Base-by-base conservation (phyloP, 2,888 invertebrate species). In the Hybos culiciformis region DNA sequence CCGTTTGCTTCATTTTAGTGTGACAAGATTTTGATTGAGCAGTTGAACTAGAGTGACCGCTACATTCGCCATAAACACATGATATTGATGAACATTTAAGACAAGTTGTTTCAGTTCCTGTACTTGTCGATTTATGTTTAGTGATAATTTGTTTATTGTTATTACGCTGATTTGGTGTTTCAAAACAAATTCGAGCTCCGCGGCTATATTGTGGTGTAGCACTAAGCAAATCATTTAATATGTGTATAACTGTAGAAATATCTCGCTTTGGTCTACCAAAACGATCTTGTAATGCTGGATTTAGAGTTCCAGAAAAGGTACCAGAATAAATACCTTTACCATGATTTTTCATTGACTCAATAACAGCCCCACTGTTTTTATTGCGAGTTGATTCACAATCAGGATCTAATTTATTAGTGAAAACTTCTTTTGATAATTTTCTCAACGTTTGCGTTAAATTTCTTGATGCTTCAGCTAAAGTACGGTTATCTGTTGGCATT, bases 271-370 rank as follows among this genome's bases (percentile, higher is more conserved):
- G 93, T 53, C 88, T 77, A 11, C 93, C 93, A 58, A 83, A 83
- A 60, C 80, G 80, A 67, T 93, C 93, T 68, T 93, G 93, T 39
- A 92, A 72, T 36, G 91, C 87, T 41, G 92, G 93, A 66, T 92
- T 93, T 42, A 93, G 66, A 15, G 92, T 93, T 42, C 93, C 93
- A 59, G 91, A 92, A 67, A 94, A 94, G 48, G 93, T 93, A 50
- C 94, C 94, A 12, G 92, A 93, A 69, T 92, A 94, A 49, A 93
- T 88, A 54, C 92, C 93, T 65, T 88, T 87, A 51, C 92, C 87
- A 57, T 92, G 87, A 62, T 92, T 90, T 63, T 84, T 82, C 88
- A 90, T 86, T 56, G 85, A 85, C 61, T 88, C 86, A 60, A 88
- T 87, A 58, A 87, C 84, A 55, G 87, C 87, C 26, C 87, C 86